These are phyloP conservation scores for Ciconia stormi DNA, from an alignment of 2,113 vertebrate genomes.

Conservation along the genomic window DNA sequence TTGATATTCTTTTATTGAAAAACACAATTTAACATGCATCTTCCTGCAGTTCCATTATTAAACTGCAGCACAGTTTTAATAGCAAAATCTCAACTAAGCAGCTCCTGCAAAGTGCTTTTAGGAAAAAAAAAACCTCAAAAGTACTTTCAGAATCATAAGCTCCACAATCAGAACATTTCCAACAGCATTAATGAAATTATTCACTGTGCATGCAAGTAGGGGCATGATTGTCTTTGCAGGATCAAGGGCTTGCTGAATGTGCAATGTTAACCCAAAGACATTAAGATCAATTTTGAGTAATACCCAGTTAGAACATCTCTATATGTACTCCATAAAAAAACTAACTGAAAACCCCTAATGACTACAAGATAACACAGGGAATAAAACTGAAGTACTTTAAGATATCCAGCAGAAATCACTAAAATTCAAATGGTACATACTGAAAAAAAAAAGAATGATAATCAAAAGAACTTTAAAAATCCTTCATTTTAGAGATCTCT, in stretches of 20 bases:
- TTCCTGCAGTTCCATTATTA: neutral
- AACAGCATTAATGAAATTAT: neutral
- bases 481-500: neutral
- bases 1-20: neutral
- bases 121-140: neutral
- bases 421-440: neutral
- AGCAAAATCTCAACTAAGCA: neutral
- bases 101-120: neutral
- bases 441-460: neutral
- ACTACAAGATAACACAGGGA: neutral
- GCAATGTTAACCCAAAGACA: neutral
- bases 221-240: neutral
- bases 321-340: neutral
- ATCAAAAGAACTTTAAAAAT: neutral
- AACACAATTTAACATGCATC: neutral
- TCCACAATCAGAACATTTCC: neutral
- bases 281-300: neutral
- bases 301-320: neutral
- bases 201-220: neutral
- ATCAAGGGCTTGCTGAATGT: neutral
- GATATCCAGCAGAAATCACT: neutral
- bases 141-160: neutral
- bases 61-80: neutral
- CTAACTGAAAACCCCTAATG: neutral
- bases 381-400: neutral